Evolutionary conservation across 2,113 vertebrate species (phyloP).

Genomic region (Podilymbus podiceps): DNA sequence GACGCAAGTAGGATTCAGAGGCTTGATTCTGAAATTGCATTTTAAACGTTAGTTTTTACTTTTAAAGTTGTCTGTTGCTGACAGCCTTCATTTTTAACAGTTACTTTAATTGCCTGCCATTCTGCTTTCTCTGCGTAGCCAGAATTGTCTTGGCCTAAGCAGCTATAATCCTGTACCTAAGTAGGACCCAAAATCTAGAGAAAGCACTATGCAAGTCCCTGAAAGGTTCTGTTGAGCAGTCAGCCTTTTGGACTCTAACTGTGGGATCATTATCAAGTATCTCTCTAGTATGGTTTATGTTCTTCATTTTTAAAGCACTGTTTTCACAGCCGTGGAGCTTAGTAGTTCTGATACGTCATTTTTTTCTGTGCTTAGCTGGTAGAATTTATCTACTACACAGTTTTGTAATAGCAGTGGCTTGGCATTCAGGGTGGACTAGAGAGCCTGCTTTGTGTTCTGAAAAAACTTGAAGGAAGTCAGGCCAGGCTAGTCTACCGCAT

Average conservation of each 20-base stretch:
- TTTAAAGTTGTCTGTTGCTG: neutral
- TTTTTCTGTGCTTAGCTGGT: neutral
- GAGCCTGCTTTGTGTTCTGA: neutral
- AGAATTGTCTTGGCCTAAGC: neutral
- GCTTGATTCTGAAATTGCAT: neutral
- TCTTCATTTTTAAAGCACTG: conserved; percentile 5
- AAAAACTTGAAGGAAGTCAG: neutral
- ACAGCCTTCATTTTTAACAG: neutral
- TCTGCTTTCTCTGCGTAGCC: neutral
- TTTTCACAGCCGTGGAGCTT: neutral
- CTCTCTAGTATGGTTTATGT: neutral
- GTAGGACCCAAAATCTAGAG: neutral
- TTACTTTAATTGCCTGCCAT: neutral
- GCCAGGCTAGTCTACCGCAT: neutral
- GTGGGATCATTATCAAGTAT: neutral
- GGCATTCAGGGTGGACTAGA: neutral
- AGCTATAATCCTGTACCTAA: neutral
- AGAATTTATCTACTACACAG: conserved; percentile 9
- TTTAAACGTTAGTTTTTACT: neutral
- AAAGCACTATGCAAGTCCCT: neutral
- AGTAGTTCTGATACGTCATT: neutral
- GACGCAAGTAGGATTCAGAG: neutral
- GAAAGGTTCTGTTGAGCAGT: neutral
- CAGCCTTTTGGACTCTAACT: neutral
- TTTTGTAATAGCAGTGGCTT: neutral